These are phyloP conservation scores for Machimus rusticus DNA, from an alignment of 2,888 invertebrate species.

Conservation along the genomic window DNA sequence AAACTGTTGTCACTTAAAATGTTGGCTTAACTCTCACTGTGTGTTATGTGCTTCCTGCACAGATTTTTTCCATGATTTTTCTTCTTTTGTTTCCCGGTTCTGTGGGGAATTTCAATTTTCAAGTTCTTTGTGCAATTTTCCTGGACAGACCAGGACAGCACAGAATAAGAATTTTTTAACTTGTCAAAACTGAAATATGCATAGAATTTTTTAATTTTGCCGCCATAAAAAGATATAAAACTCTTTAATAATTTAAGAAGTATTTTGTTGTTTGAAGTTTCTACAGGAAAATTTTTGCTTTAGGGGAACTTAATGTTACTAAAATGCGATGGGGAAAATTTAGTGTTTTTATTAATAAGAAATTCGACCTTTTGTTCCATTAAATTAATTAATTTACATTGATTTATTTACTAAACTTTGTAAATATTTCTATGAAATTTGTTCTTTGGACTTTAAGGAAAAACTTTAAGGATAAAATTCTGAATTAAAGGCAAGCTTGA, in stretches of 20 bases:
- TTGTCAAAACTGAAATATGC: neutral
- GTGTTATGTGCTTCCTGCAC: neutral
- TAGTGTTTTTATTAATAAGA: neutral
- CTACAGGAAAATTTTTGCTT: neutral
- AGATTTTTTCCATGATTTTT: neutral
- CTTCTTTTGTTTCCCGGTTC: neutral
- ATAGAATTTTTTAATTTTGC: neutral
- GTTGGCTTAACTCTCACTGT: neutral
- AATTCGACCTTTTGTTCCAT: too few relatives aligned
- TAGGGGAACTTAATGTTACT: neutral
- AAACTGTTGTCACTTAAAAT: neutral
- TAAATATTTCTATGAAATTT: too few relatives aligned
- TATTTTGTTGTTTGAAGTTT: neutral
- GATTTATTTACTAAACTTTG: too few relatives aligned
- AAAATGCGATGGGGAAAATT: neutral
- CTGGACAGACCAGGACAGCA: neutral
- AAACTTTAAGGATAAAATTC: too few relatives aligned
- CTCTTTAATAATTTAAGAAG: neutral
- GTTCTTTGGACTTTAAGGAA: too few relatives aligned
- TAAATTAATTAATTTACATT: too few relatives aligned
- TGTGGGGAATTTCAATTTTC: neutral
- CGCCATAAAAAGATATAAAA: neutral
- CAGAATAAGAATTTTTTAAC: neutral
- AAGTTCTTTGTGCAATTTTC: neutral
- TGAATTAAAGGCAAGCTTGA: too few relatives aligned